Conservation (phyloP, 2,888 invertebrate species). For the Calliphora vomitoria region DNA sequence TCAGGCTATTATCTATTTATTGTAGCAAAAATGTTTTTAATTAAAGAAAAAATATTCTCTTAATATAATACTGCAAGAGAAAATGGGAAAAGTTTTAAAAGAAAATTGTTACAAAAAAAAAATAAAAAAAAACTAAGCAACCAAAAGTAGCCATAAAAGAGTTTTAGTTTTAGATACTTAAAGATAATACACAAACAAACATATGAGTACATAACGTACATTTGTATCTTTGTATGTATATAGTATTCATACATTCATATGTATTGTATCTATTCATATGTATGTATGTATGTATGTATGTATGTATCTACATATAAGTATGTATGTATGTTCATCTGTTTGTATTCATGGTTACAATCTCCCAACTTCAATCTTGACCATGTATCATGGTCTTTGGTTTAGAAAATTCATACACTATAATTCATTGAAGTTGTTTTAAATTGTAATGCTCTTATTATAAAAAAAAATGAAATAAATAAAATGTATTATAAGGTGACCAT, state of each 20-base stretch:
- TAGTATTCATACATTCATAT: background rate
- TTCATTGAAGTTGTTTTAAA: slow-evolving; percentile 53
- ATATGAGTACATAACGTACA: background rate
- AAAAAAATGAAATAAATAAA: slow-evolving; percentile 43
- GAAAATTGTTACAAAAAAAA: slow-evolving; percentile 31
- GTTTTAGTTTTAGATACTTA: slow-evolving; percentile 21
- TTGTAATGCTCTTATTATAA: slow-evolving; percentile 50
- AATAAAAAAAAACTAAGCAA: background rate
- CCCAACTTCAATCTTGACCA: slow-evolving; percentile 74
- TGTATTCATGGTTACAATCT: slow-evolving; percentile 55
- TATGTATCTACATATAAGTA: too few species aligned
- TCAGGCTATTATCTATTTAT: slow-evolving; percentile 7
- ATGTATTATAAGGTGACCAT: slow-evolving; percentile 51
- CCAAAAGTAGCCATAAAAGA: slow-evolving; percentile 13
- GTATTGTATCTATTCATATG: background rate
- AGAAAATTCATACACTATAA: slow-evolving; percentile 75
- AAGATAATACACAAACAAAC: slow-evolving; percentile 2
- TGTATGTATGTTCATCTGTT: slow-evolving; percentile 13
- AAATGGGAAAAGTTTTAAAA: slow-evolving; percentile 24
- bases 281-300: slow-evolving; percentile 8
- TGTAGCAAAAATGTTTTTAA: slow-evolving; percentile 9
- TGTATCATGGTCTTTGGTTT: slow-evolving; percentile 81
- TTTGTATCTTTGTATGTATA: background rate
- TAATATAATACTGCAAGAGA: slow-evolving; percentile 22
- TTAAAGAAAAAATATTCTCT: slow-evolving; percentile 29